A percentile compares a stretch with the other conserved stretches of the same genome.
Evolutionary conservation across 2,888 invertebrate species (phyloP).

Genomic region (Rhagonycha lutea): DNA sequence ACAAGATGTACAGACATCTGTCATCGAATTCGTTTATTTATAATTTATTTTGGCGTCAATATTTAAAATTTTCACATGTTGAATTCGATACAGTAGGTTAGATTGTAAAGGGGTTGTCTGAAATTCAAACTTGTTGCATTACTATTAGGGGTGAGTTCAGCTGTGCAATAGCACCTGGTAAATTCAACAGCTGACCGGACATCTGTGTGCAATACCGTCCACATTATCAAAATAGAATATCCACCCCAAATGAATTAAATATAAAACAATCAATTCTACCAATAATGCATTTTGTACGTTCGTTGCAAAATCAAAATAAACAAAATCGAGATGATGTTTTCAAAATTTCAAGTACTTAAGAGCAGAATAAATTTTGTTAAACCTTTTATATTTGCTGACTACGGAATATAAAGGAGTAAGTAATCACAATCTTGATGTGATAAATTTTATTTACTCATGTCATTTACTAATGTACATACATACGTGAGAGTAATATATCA

Average conservation of each 20-base stretch:
- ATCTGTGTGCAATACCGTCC: conserved; percentile 24
- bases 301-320: neutral
- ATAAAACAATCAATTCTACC: neutral
- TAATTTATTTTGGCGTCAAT: conserved; percentile 15
- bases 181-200: conserved; percentile 38
- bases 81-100: conserved; percentile 13
- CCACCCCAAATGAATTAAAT: conserved; percentile 1
- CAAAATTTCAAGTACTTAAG: neutral
- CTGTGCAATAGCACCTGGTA: conserved; percentile 37
- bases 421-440: conserved; percentile 41
- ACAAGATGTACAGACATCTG: conserved; percentile 7
- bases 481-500: conserved; percentile 46
- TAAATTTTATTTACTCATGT: conserved; percentile 48
- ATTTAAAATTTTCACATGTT: conserved; percentile 24
- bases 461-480: conserved; percentile 44
- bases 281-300: neutral
- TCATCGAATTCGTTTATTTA: neutral
- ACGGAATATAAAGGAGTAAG: neutral
- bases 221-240: conserved; percentile 20
- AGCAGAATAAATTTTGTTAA: neutral
- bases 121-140: conserved; percentile 37
- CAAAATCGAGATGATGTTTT: neutral
- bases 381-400: neutral
- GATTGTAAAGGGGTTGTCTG: conserved; percentile 15
- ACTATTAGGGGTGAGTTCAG: conserved; percentile 35